Base-by-base conservation (phyloP, 2,113 vertebrate species). In the Vicugna pacos region DNA sequence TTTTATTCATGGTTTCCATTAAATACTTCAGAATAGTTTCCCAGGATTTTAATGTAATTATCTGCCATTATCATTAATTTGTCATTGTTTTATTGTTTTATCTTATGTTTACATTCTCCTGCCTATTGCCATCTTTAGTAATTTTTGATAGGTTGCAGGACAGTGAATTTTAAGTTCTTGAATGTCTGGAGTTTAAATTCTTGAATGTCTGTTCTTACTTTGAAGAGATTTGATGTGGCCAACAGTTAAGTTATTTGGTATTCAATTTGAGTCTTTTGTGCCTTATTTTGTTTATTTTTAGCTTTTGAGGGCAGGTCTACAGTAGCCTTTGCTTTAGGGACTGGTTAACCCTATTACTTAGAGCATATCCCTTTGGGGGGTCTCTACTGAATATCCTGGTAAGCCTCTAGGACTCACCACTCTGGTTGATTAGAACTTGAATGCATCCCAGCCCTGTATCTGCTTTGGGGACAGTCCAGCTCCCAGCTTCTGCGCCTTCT, bases 1-100 rank as follows among this genome's bases (percentile, higher is more conserved):
- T 62, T 83, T 92, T 90, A 69, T 48, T 75, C 30, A 69, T 17
- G 35, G 20, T 88, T 83, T 96, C 87, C n/a, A 75, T 62, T 64
- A 60, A 87, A 83, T 85, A 65, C 48, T 95, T 93, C 22, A 50
- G 92, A 75, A 50, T 93, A 26, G 15, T 75, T 95, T 46, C 52
- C 58, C 60, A 46, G 16, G 83, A 38, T 90, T 73, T 94, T 80
- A 86, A 60, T 75, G 2, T 91, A 11, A 81, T 26, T 32, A 38
- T 48, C n/a, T 95, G 9, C 28, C 80, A 35, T 79, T 87, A 67
- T 30, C 72, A 48, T 90, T 65, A 73, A 69, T 85, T 95, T 94
- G 16, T 30, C 54, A 46, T 89, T 85, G 38, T 69, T 93, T 90
- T 46, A 16, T 65, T 79, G 52, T 86, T 79, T 79, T 35, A 79